Percentiles rank a stretch among this genome's conserved stretches.
Evolutionary conservation across 2,888 invertebrate genomes (phyloP).

Genomic region (Zygogramma bicolorata): DNA sequence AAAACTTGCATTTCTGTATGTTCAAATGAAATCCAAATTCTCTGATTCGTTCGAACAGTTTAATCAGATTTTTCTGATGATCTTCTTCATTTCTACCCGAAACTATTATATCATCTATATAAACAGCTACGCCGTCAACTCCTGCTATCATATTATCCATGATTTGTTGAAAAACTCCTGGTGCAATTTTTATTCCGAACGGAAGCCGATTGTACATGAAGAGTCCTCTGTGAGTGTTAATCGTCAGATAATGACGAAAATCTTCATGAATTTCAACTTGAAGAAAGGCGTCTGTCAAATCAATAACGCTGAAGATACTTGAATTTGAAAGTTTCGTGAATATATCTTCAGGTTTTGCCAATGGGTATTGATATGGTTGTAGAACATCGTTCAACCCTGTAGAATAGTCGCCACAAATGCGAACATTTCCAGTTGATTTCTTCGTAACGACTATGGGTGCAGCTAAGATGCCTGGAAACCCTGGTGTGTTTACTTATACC

Average conservation of each 20-base stretch:
- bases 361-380: slow-evolving; percentile 37
- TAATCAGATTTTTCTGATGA: neutral
- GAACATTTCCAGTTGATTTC: slow-evolving; percentile 4
- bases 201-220: too few species aligned
- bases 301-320: slow-evolving; percentile 23
- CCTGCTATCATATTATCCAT: neutral
- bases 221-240: neutral
- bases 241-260: neutral
- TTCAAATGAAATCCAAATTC: neutral
- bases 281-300: slow-evolving; percentile 29
- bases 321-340: slow-evolving; percentile 25
- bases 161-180: neutral
- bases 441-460: neutral
- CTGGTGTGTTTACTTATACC: too few species aligned
- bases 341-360: slow-evolving; percentile 32
- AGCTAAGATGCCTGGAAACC: too few species aligned
- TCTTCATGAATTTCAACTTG: slow-evolving; percentile 3
- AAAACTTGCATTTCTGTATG: too few species aligned
- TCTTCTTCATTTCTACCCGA: neutral
- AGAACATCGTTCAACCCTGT: slow-evolving; percentile 34
- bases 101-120: neutral
- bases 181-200: neutral
- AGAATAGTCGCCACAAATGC: slow-evolving; percentile 37
- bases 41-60: neutral
- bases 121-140: too few species aligned